Evolutionary conservation across 2,113 vertebrate species (phyloP).

Genomic region (Ciconia boyciana): DNA sequence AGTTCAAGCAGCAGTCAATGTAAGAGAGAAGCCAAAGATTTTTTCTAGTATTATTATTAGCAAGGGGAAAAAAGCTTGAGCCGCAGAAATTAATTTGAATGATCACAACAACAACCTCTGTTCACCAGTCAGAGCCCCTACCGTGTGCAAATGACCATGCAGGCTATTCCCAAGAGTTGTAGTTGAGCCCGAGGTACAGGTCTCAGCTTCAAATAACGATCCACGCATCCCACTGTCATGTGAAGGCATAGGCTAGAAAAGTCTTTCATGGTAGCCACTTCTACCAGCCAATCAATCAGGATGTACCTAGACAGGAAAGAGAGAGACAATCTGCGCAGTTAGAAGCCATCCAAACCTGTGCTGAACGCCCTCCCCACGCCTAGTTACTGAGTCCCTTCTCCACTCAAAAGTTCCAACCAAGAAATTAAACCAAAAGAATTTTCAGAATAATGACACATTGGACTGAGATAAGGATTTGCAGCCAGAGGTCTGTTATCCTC

Average conservation of each 20-base stretch:
- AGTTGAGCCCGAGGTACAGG: constrained; percentile 86
- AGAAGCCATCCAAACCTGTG: not conserved
- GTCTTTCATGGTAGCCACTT: constrained; percentile 97
- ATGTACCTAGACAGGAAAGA: constrained; percentile 82
- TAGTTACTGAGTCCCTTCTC: not conserved
- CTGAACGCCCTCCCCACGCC: not conserved
- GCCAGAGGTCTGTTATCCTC: not conserved
- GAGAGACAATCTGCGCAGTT: not conserved
- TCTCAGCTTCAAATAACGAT: constrained; percentile 86
- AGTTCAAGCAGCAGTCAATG: not conserved
- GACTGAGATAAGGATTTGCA: not conserved
- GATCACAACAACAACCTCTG: not conserved
- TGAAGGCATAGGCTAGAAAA: constrained; percentile 93
- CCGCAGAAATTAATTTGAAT: not conserved
- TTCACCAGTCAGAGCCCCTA: constrained; percentile 46
- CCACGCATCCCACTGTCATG: constrained; percentile 91
- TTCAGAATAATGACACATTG: not conserved
- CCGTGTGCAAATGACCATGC: constrained; percentile 98
- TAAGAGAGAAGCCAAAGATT: not conserved
- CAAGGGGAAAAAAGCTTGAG: not conserved
- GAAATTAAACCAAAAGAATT: not conserved
- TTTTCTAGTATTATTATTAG: not conserved
- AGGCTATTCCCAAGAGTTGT: constrained; percentile 94
- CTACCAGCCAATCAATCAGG: constrained; percentile 95
- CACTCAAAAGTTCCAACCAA: not conserved